These are phyloP conservation scores for Doryteuthis pealeii DNA, from an alignment of 1,140 invertebrate genomes.

Conservation along the genomic window DNA sequence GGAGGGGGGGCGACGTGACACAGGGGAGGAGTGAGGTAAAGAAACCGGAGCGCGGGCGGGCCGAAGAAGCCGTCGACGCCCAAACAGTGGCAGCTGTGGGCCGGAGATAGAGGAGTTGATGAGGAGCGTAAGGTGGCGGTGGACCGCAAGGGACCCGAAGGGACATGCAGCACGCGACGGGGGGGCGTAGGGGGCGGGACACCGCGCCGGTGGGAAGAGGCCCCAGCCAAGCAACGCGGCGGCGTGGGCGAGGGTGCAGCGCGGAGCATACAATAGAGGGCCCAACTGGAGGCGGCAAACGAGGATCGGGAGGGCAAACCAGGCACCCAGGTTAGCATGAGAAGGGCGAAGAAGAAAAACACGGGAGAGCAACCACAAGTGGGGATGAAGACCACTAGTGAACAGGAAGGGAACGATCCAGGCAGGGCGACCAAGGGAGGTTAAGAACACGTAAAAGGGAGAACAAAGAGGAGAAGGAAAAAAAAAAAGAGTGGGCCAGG, in stretches of 20 bases:
- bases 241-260: not conserved
- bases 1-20: not conserved
- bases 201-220: not conserved
- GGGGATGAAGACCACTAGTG: no score
- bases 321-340: no score
- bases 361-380: no score
- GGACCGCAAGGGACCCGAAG: not conserved
- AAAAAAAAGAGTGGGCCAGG: no score
- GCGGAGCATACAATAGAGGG: not conserved
- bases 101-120: not conserved
- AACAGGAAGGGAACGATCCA: no score
- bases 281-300: not conserved
- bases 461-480: no score
- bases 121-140: not conserved
- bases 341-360: no score
- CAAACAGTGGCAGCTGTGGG: not conserved
- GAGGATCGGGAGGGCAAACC: not conserved
- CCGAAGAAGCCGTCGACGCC: not conserved
- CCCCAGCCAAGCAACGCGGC: not conserved
- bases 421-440: no score
- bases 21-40: not conserved
- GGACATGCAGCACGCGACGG: not conserved
- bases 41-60: not conserved
- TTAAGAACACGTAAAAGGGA: no score
- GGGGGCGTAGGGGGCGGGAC: conserved; percentile 9